Conservation (phyloP, 2,113 vertebrate genomes). For the Aldabrachelys gigantea region DNA sequence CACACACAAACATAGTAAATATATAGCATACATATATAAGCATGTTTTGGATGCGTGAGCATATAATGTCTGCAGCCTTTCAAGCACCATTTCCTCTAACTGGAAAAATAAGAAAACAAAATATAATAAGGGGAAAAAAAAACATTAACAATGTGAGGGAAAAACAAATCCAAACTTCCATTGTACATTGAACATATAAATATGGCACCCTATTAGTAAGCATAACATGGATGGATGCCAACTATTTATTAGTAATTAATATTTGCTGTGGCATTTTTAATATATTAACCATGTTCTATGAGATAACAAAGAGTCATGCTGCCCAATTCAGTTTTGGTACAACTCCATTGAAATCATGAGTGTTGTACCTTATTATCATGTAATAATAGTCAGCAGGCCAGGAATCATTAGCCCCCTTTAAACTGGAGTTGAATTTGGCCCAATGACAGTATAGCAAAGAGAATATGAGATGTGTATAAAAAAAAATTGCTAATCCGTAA, state of each 20-base stretch:
- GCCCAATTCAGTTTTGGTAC: background rate
- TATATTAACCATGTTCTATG: background rate
- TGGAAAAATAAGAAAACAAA: background rate
- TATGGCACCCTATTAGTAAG: background rate
- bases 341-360: background rate
- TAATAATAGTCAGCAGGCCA: background rate
- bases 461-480: fast-evolving
- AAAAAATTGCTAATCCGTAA: background rate
- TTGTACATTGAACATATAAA: background rate
- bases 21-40: too few relatives aligned
- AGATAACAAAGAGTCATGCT: background rate
- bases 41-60: too few relatives aligned
- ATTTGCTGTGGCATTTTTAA: background rate
- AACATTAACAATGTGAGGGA: background rate
- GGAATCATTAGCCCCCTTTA: background rate
- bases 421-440: background rate
- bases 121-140: background rate
- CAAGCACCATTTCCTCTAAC: background rate
- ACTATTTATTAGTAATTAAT: background rate
- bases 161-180: background rate
- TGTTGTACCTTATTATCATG: background rate
- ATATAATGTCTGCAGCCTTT: background rate
- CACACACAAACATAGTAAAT: too few relatives aligned
- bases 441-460: background rate
- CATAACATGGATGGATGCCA: background rate